Evolutionary conservation across 1,140 invertebrate species (phyloP).

Genomic region (Papilio helenus): DNA sequence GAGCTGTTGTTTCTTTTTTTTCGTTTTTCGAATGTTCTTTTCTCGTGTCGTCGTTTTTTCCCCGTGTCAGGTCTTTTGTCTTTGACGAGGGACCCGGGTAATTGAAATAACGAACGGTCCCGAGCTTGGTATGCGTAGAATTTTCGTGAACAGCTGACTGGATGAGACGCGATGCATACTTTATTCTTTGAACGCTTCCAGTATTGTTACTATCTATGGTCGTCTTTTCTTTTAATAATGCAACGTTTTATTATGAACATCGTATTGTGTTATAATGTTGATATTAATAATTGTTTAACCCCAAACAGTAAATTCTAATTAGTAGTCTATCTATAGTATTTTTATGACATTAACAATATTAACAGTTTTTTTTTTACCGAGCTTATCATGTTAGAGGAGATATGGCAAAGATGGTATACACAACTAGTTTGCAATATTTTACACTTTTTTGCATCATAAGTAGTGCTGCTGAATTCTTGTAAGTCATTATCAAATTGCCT

Average conservation of each 20-base stretch:
- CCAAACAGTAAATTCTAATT: no score
- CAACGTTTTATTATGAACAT: background rate
- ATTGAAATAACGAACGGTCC: conserved; percentile 79
- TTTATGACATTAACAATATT: no score
- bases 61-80: conserved; percentile 78
- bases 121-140: conserved; percentile 74
- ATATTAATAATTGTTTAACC: no score
- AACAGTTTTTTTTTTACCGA: no score
- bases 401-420: no score
- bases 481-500: no score
- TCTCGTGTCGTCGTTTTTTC: conserved; percentile 55
- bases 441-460: no score
- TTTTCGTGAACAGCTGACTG: conserved; percentile 78
- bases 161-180: conserved; percentile 53
- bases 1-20: conserved; percentile 64
- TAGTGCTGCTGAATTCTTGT: no score
- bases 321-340: no score
- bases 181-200: conserved; percentile 51
- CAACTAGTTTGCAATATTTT: no score
- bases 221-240: conserved; percentile 35
- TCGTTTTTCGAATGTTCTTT: conserved; percentile 39
- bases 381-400: no score
- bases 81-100: conserved; percentile 77
- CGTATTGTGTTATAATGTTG: background rate
- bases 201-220: conserved; percentile 35